Conservation (phyloP, 2,888 invertebrate genomes). For the Cheilosia vulpina region DNA sequence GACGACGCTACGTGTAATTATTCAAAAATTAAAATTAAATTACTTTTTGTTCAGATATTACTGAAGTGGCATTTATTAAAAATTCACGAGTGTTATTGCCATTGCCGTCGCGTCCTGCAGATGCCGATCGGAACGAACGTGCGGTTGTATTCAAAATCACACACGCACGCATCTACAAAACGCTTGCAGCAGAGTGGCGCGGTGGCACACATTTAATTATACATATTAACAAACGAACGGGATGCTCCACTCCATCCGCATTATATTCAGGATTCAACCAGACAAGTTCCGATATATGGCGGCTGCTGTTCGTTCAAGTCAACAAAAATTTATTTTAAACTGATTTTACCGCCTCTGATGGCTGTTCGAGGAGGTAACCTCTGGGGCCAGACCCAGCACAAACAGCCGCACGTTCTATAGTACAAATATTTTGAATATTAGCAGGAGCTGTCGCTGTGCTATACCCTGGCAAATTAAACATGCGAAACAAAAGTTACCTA, state of each 20-base stretch:
- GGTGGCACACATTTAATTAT: constrained; percentile 53
- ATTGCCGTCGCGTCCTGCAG: constrained; percentile 22
- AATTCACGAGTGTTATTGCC: constrained; percentile 65
- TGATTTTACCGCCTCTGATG: constrained; percentile 9
- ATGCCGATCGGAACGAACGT: constrained; percentile 42
- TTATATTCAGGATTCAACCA: background rate
- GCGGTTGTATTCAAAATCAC: constrained; percentile 37
- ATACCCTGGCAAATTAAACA: constrained; percentile 17
- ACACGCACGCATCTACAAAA: background rate
- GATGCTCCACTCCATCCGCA: constrained; percentile 9
- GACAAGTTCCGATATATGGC: constrained; percentile 5
- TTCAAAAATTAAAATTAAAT: constrained; percentile 74
- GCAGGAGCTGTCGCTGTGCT: background rate
- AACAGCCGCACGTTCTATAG: background rate
- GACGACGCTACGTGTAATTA: constrained; percentile 65
- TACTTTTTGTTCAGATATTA: constrained; percentile 72
- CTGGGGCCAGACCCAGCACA: background rate
- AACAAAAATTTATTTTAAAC: constrained; percentile 46
- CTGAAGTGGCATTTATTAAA: constrained; percentile 72
- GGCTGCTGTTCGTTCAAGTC: constrained; percentile 2
- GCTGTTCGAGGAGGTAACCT: constrained; percentile 1
- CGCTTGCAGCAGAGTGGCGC: constrained; percentile 15
- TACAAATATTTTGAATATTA: constrained; percentile 16
- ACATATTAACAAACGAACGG: constrained; percentile 51
- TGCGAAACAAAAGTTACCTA: constrained; percentile 34